Conservation (phyloP, 2,113 vertebrate species). For the Alligator mississippiensis region DNA sequence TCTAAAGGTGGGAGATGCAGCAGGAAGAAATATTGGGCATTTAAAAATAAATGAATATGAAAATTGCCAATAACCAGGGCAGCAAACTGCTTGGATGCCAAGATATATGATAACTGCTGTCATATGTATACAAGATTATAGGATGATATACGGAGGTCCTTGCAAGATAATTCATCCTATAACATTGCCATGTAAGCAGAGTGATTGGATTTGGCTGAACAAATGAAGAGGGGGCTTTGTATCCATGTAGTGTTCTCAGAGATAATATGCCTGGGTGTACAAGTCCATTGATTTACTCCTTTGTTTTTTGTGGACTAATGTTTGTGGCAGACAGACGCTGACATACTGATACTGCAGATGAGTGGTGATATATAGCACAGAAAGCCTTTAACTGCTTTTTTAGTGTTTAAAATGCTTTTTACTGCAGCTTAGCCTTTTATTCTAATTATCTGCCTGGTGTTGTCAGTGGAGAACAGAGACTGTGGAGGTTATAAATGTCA, state of each 20-base stretch:
- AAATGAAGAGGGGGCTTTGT: background rate
- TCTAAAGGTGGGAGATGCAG: background rate
- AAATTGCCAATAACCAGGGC: background rate
- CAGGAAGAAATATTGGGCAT: rapidly evolving
- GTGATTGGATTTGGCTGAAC: background rate
- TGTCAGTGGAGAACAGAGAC: background rate
- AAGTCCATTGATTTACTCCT: slow-evolving; percentile 46
- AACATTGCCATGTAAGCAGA: background rate
- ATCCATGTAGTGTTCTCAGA: background rate
- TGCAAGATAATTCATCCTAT: background rate
- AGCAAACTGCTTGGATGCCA: background rate
- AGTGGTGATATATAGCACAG: background rate
- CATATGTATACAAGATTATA: background rate
- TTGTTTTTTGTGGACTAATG: slow-evolving; percentile 1
- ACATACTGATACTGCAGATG: background rate
- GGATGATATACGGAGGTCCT: background rate
- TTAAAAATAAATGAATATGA: background rate
- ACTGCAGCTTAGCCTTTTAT: background rate
- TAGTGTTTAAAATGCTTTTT: background rate
- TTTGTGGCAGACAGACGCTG: slow-evolving; percentile 40
- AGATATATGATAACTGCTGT: background rate
- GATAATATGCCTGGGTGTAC: slow-evolving; percentile 13
- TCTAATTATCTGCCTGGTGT: background rate
- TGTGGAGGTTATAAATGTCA: background rate
- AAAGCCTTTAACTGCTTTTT: slow-evolving; percentile 6